These are phyloP conservation scores for Lydus trimaculatus DNA, from an alignment of 2,888 invertebrate species.

Conservation along the genomic window DNA sequence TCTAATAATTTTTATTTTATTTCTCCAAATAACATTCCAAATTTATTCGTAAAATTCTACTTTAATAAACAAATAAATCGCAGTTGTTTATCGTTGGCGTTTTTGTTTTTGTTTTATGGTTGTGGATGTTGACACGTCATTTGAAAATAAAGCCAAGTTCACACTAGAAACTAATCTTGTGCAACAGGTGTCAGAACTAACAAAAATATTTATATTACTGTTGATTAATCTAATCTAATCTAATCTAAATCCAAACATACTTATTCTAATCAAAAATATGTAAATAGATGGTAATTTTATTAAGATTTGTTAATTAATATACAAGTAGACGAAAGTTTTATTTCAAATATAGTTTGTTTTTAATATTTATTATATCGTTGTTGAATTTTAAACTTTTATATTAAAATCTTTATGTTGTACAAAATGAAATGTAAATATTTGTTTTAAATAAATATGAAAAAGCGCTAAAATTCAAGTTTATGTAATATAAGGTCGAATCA, in stretches of 20 bases:
- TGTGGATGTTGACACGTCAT: not conserved
- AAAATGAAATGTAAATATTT: not conserved
- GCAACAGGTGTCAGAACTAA: not conserved
- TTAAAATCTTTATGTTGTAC: too few relatives aligned
- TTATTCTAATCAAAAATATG: not conserved
- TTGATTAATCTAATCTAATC: not conserved
- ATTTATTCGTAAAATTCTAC: not conserved
- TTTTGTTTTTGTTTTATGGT: not conserved
- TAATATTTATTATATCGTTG: too few relatives aligned
- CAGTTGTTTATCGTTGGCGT: not conserved
- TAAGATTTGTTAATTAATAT: too few relatives aligned
- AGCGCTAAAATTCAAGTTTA: not conserved
- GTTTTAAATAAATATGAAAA: not conserved
- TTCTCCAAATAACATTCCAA: not conserved
- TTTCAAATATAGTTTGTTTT: too few relatives aligned
- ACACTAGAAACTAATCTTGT: not conserved
- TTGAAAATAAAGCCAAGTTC: not conserved
- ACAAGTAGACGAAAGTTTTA: too few relatives aligned
- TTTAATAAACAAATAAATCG: not conserved
- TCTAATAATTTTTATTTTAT: not conserved
- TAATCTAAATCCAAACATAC: not conserved
- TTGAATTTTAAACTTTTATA: too few relatives aligned
- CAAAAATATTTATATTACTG: not conserved
- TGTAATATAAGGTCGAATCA: not conserved
- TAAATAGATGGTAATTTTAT: not conserved